These are phyloP conservation scores for Aleiodes leptofemur DNA, from an alignment of 2,888 invertebrate genomes.

Conservation along the genomic window DNA sequence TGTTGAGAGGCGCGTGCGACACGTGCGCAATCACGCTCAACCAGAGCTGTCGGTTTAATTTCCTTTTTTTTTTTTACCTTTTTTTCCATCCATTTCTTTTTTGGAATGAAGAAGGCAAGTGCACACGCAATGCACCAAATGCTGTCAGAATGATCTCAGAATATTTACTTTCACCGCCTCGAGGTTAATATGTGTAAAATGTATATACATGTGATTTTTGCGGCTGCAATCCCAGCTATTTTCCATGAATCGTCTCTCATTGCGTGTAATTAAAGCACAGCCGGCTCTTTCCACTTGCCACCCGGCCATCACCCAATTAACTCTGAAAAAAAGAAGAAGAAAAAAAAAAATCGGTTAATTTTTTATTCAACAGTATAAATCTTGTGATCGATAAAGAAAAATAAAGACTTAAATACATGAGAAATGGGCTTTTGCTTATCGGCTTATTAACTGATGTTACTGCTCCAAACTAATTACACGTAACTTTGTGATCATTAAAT, in stretches of 20 bases:
- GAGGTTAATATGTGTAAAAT: slow-evolving; percentile 32
- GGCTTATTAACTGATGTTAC: neutral
- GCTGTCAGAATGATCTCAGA: slow-evolving; percentile 37
- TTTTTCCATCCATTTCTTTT: slow-evolving; percentile 36
- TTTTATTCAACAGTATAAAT: slow-evolving; percentile 36
- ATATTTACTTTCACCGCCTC: slow-evolving; percentile 57
- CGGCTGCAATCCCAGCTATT: slow-evolving; percentile 43
- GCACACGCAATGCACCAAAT: slow-evolving; percentile 45
- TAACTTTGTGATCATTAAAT: slow-evolving; percentile 6
- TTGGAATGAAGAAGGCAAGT: slow-evolving; percentile 41
- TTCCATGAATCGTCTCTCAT: slow-evolving; percentile 17
- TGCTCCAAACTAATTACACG: neutral
- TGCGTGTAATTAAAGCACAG: slow-evolving; percentile 44
- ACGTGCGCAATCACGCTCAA: slow-evolving; percentile 60
- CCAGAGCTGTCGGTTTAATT: slow-evolving; percentile 54
- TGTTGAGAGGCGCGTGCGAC: slow-evolving; percentile 55
- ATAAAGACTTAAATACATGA: slow-evolving; percentile 1
- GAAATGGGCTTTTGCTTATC: neutral
- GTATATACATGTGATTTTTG: neutral
- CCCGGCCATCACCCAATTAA: slow-evolving; percentile 39
- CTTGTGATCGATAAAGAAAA: slow-evolving; percentile 29
- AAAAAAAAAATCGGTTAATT: slow-evolving; percentile 12
- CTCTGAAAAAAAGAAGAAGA: neutral
- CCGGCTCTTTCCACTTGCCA: slow-evolving; percentile 28
- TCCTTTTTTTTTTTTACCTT: neutral